Evolutionary conservation across 2,888 invertebrate species (phyloP), one percentile per base, ranked within the genome.

Genomic region (Dicranocentrus wangi): DNA sequence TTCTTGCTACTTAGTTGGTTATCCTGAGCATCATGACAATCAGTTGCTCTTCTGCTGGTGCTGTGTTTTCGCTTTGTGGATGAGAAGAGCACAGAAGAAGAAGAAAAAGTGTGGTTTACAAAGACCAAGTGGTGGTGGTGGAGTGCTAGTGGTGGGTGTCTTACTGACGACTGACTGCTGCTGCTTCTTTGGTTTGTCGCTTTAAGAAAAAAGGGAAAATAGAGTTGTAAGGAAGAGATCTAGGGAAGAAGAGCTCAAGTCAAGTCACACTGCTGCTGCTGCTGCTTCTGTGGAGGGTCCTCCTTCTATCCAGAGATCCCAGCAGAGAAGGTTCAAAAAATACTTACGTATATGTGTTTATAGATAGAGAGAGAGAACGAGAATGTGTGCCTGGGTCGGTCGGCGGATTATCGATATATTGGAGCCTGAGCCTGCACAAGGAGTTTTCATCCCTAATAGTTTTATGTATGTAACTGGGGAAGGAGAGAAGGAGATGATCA

Each of bases 371-470:
- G n/a, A n/a, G n/a, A n/a, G n/a, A n/a, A n/a, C n/a, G n/a, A n/a
- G n/a, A n/a, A n/a, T n/a, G n/a, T n/a, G n/a, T n/a, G n/a, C n/a
- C n/a, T 53, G 17, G 25, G 25, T 55, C 8, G 13, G 21, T 47
- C 53, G 60, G 71, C 51, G 63, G 55, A 75, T 75, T 76, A 76
- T 76, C 76, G 51, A 76, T 66, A 66, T 27, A 76, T 76, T 68
- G 68, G 55, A 55, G 42, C 15, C 28, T 32, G 55, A 55, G 42
- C 15, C 28, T 32, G 10, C 60, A 47, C 47, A 47, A 47, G 17
- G n/a, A 5, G 15, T 47, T 47, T 3, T n/a, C 55, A 32, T 55
- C 27, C 32, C 32, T 21, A 53, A 25, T 17, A 27, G 51, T 68
- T 17, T 51, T 10, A 32, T 32, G 32, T 32, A 32, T 32, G 10